Evolutionary conservation across 2,888 invertebrate species (phyloP), one percentile per base, ranked within the genome.

Genomic region (Belgica antarctica): DNA sequence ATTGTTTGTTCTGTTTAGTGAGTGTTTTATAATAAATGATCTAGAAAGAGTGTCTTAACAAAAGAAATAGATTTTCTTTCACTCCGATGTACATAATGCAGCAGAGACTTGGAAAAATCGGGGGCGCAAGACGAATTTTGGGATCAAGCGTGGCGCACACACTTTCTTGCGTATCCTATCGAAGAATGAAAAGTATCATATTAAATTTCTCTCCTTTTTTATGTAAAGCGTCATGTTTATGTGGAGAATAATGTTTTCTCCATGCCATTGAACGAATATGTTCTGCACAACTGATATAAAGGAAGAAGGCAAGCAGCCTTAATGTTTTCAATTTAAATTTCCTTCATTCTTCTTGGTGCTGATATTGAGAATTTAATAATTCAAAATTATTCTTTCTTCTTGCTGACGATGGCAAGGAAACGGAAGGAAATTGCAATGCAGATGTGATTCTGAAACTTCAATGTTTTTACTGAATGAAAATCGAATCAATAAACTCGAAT

Each of bases 1-100:
- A 7, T 62, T 62, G 34, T 62, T 62, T 62, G 31, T 34, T 62
- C 17, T 52, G 52, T 62, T 62, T 34, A 62, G 62, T 34, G 34
- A 27, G 31, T 62, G 62, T 31, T 62, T 62, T 34, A 62, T 62
- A 62, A 62, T 62, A 62, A 62, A 62, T 62, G 62, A 62, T 62
- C 62, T 24, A 34, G 31, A 62, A 34, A 31, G 15, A 25, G 28
- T 27, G 31, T 31, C 34, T 62, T 8, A 62, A 34, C 34, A 62
- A 34, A 12, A 5, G 12, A n/a, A 27, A 59, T 25, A 59, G 59
- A 59, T 52, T 52, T 52, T 2, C 59, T 59, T 27, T 24, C 59
- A 24, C 15, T 59, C 27, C 10, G 59, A 59, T 19, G 27, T 3
- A 25, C 22, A 22, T 27, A 59, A 59, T 41, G 41, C 41, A 41